phyloP scores from a whole-genome alignment of 2,888 invertebrate genomes.

The Zelleria hepariella region DNA sequence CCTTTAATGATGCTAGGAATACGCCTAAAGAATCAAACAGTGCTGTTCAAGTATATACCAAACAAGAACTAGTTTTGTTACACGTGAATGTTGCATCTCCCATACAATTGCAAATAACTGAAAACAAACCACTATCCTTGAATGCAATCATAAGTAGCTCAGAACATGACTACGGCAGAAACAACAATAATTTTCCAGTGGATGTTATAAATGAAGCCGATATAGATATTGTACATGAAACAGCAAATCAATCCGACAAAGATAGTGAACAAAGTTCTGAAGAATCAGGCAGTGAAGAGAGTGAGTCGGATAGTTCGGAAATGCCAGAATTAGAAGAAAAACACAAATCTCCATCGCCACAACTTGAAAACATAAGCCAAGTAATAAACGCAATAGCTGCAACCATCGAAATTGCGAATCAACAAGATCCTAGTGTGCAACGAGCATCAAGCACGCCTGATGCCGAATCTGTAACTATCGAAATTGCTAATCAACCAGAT shows the following conservation, averaged over 20 bases:
- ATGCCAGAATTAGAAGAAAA: neutral
- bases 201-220: neutral
- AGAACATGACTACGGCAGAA: neutral
- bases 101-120: constrained; percentile 10
- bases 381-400: neutral
- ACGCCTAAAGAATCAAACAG: neutral
- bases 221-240: neutral
- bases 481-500: neutral
- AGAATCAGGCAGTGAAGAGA: neutral
- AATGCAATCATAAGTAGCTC: constrained; percentile 9
- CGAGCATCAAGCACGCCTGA: no score
- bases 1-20: neutral
- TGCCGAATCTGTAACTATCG: no score
- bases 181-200: neutral
- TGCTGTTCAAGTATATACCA: neutral
- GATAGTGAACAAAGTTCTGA: neutral
- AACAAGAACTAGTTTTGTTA: neutral
- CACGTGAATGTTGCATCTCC: constrained; percentile 10
- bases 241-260: neutral
- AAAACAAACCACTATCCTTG: constrained; percentile 8
- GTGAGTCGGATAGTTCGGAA: neutral
- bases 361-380: neutral
- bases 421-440: neutral
- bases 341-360: neutral
- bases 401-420: neutral